A percentile compares a stretch with the other conserved stretches of the same genome.
Conservation (phyloP, 2,888 invertebrate species). For the Imbricaverruca yamaguchii region DNA sequence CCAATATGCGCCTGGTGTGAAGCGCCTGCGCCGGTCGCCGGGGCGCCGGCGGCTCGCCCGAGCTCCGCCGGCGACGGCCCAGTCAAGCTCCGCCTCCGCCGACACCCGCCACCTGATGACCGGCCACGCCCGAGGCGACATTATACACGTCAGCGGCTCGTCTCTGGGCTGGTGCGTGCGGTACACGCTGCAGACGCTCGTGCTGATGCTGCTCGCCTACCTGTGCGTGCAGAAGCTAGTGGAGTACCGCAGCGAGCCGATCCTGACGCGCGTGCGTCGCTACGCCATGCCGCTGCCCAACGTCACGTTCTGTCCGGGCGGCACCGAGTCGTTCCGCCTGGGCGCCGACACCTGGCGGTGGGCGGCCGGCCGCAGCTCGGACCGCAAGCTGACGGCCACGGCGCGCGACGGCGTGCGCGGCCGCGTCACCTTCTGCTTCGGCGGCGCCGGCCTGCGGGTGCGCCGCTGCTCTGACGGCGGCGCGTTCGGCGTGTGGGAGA, state of each 20-base stretch:
- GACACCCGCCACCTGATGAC: not conserved
- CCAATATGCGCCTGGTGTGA: not conserved
- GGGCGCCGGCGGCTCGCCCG: not conserved
- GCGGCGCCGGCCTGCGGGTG: not conserved
- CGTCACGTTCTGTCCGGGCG: not conserved
- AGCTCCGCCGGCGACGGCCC: not conserved
- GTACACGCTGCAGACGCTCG: not conserved
- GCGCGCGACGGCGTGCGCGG: not conserved
- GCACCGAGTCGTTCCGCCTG: not conserved
- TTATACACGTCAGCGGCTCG: not conserved
- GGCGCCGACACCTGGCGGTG: not conserved
- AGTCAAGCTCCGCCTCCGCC: not conserved
- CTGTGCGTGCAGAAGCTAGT: not conserved
- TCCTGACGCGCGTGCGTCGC: slow-evolving; percentile 6
- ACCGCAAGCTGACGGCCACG: not conserved
- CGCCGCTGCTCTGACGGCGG: not conserved
- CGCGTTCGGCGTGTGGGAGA: not conserved
- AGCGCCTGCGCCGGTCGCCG: not conserved
- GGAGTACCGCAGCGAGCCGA: not conserved
- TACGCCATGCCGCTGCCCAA: not conserved
- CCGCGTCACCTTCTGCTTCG: not conserved
- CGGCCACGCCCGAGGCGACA: too few relatives aligned
- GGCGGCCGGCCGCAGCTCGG: not conserved
- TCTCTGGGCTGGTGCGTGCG: not conserved
- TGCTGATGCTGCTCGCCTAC: not conserved